Evolutionary conservation across 1,140 invertebrate species (phyloP).

Genomic region (Cyclina sinensis): DNA sequence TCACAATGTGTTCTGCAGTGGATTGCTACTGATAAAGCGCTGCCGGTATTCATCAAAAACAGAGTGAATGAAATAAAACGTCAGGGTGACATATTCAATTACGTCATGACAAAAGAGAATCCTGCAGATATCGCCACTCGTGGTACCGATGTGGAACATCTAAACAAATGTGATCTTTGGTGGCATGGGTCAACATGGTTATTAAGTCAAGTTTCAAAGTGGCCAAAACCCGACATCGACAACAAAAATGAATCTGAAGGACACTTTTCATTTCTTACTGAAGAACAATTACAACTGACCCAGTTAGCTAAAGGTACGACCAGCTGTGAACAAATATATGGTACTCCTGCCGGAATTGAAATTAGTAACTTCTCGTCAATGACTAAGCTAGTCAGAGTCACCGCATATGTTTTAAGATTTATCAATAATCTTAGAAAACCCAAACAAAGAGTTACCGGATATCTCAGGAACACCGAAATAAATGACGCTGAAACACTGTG

Average conservation of each 20-base stretch:
- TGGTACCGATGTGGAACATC: not conserved
- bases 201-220: not conserved
- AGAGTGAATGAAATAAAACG: slow-evolving; percentile 38
- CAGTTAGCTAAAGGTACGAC: too few species aligned
- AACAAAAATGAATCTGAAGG: not conserved
- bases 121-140: slow-evolving; percentile 31
- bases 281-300: too few species aligned
- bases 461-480: too few species aligned
- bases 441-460: not conserved
- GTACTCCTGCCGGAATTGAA: not conserved
- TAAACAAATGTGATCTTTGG: not conserved
- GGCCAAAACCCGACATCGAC: not conserved
- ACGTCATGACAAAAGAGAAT: slow-evolving; percentile 26
- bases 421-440: too few species aligned
- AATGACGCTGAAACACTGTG: slow-evolving; percentile 30
- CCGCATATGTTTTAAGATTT: slow-evolving; percentile 16
- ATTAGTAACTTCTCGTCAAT: slow-evolving; percentile 28
- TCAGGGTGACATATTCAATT: not conserved
- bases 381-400: slow-evolving; percentile 31
- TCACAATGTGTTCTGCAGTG: slow-evolving; percentile 35
- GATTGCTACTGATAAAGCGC: not conserved
- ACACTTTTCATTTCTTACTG: not conserved
- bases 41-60: slow-evolving; percentile 41
- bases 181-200: slow-evolving; percentile 46
- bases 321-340: not conserved